Conservation (phyloP, 2,113 vertebrate genomes). For the Mustela nigripes region DNA sequence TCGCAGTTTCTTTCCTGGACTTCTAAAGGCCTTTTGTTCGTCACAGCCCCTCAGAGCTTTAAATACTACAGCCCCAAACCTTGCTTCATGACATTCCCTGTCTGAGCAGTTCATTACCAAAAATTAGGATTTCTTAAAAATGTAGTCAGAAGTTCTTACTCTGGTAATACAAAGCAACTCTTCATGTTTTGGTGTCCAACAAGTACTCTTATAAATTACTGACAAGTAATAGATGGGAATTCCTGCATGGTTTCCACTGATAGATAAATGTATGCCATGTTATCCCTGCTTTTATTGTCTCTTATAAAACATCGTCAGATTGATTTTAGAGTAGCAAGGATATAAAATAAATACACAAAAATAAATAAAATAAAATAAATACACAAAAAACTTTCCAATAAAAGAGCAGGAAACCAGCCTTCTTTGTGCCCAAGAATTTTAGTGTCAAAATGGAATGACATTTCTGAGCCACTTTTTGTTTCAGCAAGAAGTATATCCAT, state of each 20-base stretch:
- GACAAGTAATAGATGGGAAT: slow-evolving; percentile 50
- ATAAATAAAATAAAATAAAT: slow-evolving; percentile 60
- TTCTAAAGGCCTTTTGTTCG: slow-evolving; percentile 52
- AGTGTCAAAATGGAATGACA: slow-evolving; percentile 35
- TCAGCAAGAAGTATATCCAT: slow-evolving; percentile 27
- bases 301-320: slow-evolving; percentile 75
- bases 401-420: slow-evolving; percentile 59
- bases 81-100: background rate
- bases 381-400: slow-evolving; percentile 40
- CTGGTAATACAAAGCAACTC: slow-evolving; percentile 46
- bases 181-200: slow-evolving; percentile 25
- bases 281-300: slow-evolving; percentile 70
- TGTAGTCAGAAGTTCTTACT: slow-evolving; percentile 51
- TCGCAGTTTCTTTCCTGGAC: background rate
- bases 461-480: slow-evolving; percentile 55
- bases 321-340: slow-evolving; percentile 76
- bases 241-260: background rate
- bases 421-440: slow-evolving; percentile 46
- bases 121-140: slow-evolving; percentile 33
- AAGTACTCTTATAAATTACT: slow-evolving; percentile 69
- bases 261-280: slow-evolving; percentile 71
- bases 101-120: background rate
- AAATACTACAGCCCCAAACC: background rate
- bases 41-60: slow-evolving; percentile 37
- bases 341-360: slow-evolving; percentile 68